Conservation (phyloP, 2,113 vertebrate genomes). For the Otocyon megalotis region DNA sequence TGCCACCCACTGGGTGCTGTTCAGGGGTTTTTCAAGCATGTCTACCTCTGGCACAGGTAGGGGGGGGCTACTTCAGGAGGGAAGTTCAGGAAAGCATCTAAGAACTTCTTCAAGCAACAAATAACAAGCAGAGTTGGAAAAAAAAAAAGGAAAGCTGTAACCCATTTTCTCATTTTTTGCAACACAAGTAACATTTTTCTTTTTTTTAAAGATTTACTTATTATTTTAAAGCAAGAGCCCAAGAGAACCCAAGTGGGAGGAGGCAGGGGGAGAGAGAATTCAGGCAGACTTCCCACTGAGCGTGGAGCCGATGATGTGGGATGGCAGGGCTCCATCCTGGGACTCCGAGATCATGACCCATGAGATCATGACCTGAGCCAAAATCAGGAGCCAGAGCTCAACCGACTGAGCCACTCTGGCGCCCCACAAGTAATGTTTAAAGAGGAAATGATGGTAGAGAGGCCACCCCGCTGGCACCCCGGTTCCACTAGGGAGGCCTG, state of each 20-base stretch:
- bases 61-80: slow-evolving; percentile 45
- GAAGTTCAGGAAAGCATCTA: neutral
- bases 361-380: neutral
- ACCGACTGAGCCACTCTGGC: neutral
- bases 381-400: neutral
- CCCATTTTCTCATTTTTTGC: neutral
- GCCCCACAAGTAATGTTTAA: neutral
- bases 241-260: rapidly evolving
- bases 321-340: too few relatives aligned
- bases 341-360: neutral
- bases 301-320: too few relatives aligned
- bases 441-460: neutral
- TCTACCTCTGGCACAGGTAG: neutral
- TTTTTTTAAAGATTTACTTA: neutral
- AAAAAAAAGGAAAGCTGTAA: neutral
- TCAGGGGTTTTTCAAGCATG: too few relatives aligned
- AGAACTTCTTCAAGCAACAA: neutral
- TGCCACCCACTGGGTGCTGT: too few relatives aligned
- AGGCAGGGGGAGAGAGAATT: neutral
- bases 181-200: neutral
- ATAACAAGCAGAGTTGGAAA: neutral
- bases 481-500: neutral
- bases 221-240: neutral
- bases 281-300: neutral
- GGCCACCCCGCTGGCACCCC: too few relatives aligned